phyloP scores from a whole-genome alignment of 1,140 invertebrate species.

The Nasonia giraulti region DNA sequence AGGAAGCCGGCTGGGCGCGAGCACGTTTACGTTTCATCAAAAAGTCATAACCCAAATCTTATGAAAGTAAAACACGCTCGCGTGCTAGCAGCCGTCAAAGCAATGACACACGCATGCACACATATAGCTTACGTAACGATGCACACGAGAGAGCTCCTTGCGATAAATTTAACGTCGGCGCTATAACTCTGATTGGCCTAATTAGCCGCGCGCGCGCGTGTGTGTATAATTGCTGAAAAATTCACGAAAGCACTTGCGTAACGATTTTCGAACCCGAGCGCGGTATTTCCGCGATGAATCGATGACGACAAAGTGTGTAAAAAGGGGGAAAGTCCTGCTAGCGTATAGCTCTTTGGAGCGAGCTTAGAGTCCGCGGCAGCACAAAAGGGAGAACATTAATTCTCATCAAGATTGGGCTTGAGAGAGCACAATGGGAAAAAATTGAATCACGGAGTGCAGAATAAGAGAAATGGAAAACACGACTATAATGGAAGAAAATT shows the following conservation, averaged over 20 bases:
- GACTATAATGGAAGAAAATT: slow-evolving; percentile 17
- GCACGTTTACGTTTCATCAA: neutral
- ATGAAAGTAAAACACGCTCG: neutral
- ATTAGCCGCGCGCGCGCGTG: neutral
- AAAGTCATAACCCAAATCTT: neutral
- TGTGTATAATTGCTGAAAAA: neutral
- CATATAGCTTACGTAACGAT: neutral
- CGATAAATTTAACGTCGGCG: neutral
- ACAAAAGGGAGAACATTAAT: neutral
- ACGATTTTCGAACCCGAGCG: neutral
- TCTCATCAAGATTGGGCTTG: neutral
- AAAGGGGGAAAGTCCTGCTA: neutral
- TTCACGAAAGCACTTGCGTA: neutral
- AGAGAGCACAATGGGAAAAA: neutral
- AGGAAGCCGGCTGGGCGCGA: neutral
- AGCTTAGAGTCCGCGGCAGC: neutral
- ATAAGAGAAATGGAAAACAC: slow-evolving; percentile 1
- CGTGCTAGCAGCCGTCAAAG: neutral
- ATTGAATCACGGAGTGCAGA: neutral
- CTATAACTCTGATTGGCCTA: neutral
- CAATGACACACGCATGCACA: neutral
- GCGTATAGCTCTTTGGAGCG: neutral
- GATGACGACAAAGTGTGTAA: neutral
- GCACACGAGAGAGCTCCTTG: neutral
- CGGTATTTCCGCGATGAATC: neutral